These are phyloP conservation scores for Helicoverpa assulta DNA, from an alignment of 2,888 invertebrate genomes.

Conservation along the genomic window DNA sequence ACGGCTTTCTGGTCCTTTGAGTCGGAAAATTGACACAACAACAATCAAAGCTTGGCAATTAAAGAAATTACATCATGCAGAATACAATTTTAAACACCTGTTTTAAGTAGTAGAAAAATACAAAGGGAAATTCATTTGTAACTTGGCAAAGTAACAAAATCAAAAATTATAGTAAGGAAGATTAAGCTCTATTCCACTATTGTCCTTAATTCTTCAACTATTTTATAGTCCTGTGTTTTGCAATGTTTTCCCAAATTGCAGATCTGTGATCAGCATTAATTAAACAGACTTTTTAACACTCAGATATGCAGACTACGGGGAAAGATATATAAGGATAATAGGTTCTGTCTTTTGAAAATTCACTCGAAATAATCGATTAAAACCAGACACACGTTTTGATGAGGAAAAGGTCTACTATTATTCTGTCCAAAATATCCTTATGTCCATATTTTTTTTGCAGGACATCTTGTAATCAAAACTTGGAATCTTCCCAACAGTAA, in stretches of 20 bases:
- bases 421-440: not conserved
- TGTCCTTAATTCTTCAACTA: not conserved
- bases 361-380: no score
- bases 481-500: constrained; percentile 21
- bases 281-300: not conserved
- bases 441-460: not conserved
- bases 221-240: not conserved
- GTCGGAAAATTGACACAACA: not conserved
- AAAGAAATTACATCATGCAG: not conserved
- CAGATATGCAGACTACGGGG: no score
- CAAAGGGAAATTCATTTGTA: not conserved
- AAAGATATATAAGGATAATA: not conserved
- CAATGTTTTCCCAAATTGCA: not conserved
- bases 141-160: not conserved
- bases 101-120: not conserved
- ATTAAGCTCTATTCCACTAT: not conserved
- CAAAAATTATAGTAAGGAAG: not conserved
- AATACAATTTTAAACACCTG: not conserved
- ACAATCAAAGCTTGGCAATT: not conserved
- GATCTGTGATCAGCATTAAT: not conserved
- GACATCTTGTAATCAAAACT: constrained; percentile 37
- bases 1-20: not conserved
- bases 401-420: not conserved
- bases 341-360: not conserved
- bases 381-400: not conserved